Evolutionary conservation across 2,888 invertebrate species (phyloP), one percentile per base, ranked within the genome.

Genomic region (Allacma fusca): DNA sequence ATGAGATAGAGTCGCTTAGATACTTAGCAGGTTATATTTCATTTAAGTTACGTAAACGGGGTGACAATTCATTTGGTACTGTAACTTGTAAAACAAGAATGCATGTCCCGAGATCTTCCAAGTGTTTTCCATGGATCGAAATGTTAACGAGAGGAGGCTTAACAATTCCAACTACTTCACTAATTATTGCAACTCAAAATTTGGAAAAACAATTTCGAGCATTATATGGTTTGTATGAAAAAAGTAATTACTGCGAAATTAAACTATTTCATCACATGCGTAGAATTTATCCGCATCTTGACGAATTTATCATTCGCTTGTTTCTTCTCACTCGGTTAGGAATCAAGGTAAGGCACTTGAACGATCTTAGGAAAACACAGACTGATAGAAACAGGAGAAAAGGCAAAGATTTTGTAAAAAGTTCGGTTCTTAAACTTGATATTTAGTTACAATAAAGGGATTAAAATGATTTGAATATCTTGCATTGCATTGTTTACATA

Each of bases 11-110:
- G 21, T 70, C 71, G 4, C 23, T 71, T 9, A 24, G 34, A 21
- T 76, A 57, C 59, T 64, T 76, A 24, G 76, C 76, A 26, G 71
- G 71, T 1, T 64, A 71, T 26, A 43, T 76, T 19, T 40, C 71
- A 1, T 71, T 28, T 50, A 40, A 64, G 26, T 23, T 76, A 21
- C 34, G 64, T 23, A 70, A 43, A 44, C 59, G 23, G 26, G 62
- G 40, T 16, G 59, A 64, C 16, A 23, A 59, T 21, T 34, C 23
- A 43, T 71, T 43, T 50, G 70, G 70, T 50, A 26, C 2, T 1
- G 24, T 43, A 21, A 21, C 12, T 69, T 34, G 34, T 12, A 43
- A 21, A 21, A 34, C 21, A n/a, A 59, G 19, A 59, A 21, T n/a
- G 7, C 23, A 1, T 21, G 9, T 13, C 1, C 19, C 7, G 21